Base-by-base conservation (phyloP, 2,888 invertebrate genomes). In the Schrankia costaestrigalis region DNA sequence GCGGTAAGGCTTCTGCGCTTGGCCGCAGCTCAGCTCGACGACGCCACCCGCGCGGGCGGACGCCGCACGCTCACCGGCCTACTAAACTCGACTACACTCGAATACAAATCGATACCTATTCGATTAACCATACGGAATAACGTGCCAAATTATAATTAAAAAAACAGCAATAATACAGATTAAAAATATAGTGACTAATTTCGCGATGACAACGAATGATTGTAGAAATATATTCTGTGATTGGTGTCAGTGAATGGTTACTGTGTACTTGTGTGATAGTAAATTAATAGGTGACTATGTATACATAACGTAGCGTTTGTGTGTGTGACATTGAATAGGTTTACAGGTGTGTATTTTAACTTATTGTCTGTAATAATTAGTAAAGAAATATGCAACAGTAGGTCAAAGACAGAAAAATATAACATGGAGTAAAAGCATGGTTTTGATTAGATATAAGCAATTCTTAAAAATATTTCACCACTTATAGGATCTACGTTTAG, bases 41-140 rank as follows among this genome's bases (percentile, higher is more conserved):
- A 63, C 71, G 75, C 65, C 63, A 61, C 49, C 63, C 71, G 65
- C 67, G 71, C 71, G 76, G 68, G 63, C 73, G 81, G 77, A 69
- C 77, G 79, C 58, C 45, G 46, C 58, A 47, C 50, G 56, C 57
- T 56, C 47, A 46, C 42, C 61, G 57, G 60, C 63, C 56, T 48
- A 56, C 46, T 46, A 12, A 40, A 50, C 50, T 47, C 52, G 49
- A 53, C 37, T 43, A 42, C 36, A 55, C 56, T 64, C 71, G 59
- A 69, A 68, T 60, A 60, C 66, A 65, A 80, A 82, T 81, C 83
- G 75, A 84, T 82, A 81, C 46, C 53, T 60, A 70, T 54, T 65
- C 71, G 64, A 74, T 71, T 65, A 70, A 64, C 56, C 56, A 63
- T 61, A 61, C 49, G 52, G 47, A 58, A 60, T 63, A 59, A 57